These are phyloP conservation scores for Caradrina kadenii DNA, from an alignment of 2,888 invertebrate genomes.

Conservation along the genomic window DNA sequence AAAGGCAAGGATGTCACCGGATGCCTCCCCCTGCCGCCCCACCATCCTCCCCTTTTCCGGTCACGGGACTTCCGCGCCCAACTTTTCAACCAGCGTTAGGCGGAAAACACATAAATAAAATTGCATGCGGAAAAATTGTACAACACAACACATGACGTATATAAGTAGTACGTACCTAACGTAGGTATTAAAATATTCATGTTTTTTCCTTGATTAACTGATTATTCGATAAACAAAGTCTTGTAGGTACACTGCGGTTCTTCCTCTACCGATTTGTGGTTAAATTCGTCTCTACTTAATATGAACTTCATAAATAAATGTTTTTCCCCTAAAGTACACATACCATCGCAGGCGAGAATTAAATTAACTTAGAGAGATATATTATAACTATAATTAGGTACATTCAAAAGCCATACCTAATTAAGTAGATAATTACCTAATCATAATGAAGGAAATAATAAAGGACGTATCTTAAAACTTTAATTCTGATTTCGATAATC, in stretches of 20 bases:
- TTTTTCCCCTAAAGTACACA: conserved; percentile 11
- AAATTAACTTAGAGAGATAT: too few relatives aligned
- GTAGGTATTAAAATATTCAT: conserved; percentile 29
- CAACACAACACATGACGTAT: conserved; percentile 1
- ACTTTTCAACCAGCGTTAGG: conserved; percentile 67
- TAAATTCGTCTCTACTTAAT: conserved; percentile 3
- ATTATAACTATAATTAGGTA: background rate
- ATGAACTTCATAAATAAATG: background rate
- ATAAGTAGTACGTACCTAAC: background rate
- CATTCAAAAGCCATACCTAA: background rate
- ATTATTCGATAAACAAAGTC: conserved; percentile 32
- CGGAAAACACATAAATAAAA: conserved; percentile 52
- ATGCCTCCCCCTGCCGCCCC: conserved; percentile 67
- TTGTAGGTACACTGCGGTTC: background rate
- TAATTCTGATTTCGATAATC: conserved; percentile 35
- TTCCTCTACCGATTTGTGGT: conserved; percentile 33
- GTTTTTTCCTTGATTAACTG: conserved; percentile 41
- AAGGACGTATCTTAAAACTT: conserved; percentile 26
- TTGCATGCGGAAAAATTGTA: conserved; percentile 38
- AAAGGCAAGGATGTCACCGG: conserved; percentile 77
- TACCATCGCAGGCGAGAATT: background rate
- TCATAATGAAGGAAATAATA: conserved; percentile 29
- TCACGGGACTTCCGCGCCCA: conserved; percentile 76
- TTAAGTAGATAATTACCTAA: conserved; percentile 10
- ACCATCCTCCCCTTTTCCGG: conserved; percentile 71